These are phyloP conservation scores for Plutella xylostella DNA, from an alignment of 2,888 invertebrate genomes.

Conservation along the genomic window DNA sequence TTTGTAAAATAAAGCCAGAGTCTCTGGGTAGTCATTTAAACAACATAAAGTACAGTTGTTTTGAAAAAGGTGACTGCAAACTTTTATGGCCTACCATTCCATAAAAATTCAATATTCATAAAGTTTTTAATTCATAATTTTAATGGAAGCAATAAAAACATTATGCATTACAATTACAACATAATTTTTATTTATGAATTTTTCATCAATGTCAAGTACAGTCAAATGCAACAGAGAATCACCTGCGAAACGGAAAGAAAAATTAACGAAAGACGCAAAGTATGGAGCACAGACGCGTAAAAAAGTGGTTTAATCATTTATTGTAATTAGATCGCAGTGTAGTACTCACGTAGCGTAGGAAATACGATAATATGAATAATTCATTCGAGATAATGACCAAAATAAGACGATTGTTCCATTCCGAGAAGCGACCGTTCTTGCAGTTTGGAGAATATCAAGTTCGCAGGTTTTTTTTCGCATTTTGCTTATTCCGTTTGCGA, in stretches of 20 bases:
- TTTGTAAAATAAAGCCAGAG: no score
- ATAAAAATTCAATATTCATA: neutral
- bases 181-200: no score
- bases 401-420: constrained; percentile 57
- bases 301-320: no score
- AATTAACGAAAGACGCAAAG: no score
- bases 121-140: neutral
- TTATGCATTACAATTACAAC: no score
- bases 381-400: constrained; percentile 50
- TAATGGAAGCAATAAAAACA: no score
- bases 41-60: no score
- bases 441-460: constrained; percentile 13
- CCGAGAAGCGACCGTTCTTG: constrained; percentile 37
- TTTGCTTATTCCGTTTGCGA: no score
- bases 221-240: neutral
- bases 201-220: neutral
- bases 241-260: neutral
- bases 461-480: no score
- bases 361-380: constrained; percentile 55
- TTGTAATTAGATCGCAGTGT: constrained; percentile 31
- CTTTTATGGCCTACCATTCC: neutral
- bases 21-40: no score
- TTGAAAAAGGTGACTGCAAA: no score
- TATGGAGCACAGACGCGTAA: no score
- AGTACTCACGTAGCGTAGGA: constrained; percentile 37